phyloP scores from a whole-genome alignment of 2,113 vertebrate species.

The Paedocypris sp. region DNA sequence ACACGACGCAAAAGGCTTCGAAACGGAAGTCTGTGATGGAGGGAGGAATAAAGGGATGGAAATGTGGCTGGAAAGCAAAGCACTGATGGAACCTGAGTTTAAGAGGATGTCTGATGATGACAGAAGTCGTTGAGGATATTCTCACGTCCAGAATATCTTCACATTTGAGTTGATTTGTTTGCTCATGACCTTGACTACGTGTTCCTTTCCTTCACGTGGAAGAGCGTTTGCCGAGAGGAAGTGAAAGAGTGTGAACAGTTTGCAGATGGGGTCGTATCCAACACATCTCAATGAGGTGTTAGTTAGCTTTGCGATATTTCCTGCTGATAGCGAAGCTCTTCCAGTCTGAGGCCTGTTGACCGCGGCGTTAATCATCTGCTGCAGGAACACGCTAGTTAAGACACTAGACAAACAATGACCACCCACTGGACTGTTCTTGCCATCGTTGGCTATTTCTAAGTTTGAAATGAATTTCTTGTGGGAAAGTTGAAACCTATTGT shows the following conservation, averaged over 20 bases:
- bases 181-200: no score
- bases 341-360: slow-evolving; percentile 11
- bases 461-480: no score
- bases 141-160: no score
- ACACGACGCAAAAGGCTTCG: slow-evolving; percentile 7
- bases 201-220: not conserved
- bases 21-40: slow-evolving; percentile 32
- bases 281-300: slow-evolving; percentile 21
- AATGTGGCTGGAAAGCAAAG: slow-evolving; percentile 34
- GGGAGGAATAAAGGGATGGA: slow-evolving; percentile 2
- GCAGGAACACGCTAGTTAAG: slow-evolving; percentile 11
- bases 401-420: not conserved
- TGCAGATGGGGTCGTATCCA: slow-evolving; percentile 3
- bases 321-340: slow-evolving; percentile 13
- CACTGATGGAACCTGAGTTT: slow-evolving; percentile 31
- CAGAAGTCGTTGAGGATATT: no score
- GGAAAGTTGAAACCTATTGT: no score
- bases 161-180: no score
- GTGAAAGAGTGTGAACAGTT: slow-evolving; percentile 9
- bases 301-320: slow-evolving; percentile 5
- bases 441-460: no score
- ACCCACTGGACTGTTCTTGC: not conserved
- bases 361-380: slow-evolving; percentile 25
- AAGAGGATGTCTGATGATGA: slow-evolving; percentile 5
- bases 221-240: not conserved